Conservation (phyloP, 30 jellyfish, hydroid and myxozoan genomes). For the Cassiopea andromeda region DNA sequence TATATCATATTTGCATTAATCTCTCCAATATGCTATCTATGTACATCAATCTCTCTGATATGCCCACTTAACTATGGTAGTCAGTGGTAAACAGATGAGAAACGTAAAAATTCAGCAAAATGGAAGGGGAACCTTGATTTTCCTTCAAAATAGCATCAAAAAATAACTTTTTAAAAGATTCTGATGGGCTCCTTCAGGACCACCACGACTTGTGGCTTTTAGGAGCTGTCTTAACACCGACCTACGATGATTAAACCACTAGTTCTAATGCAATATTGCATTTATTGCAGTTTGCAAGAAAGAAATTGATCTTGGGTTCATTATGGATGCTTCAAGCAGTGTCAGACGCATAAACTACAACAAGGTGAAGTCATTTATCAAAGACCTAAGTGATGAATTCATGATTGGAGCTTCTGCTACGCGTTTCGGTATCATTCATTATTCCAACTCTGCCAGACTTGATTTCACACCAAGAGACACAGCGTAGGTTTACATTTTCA, state of each 20-base stretch:
- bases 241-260: neutral
- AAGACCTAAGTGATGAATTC: constrained; percentile 71
- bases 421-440: constrained; percentile 87
- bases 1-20: too few relatives aligned
- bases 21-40: too few relatives aligned
- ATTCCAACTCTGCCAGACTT: constrained; percentile 57
- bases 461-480: constrained; percentile 68
- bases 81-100: too few relatives aligned
- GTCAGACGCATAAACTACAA: constrained; percentile 73
- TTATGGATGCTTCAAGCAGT: constrained; percentile 92
- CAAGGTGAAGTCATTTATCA: constrained; percentile 73
- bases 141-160: too few relatives aligned
- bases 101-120: too few relatives aligned
- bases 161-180: too few relatives aligned
- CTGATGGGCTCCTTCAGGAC: too few relatives aligned
- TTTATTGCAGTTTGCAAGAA: constrained; percentile 70
- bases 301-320: constrained; percentile 84
- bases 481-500: neutral
- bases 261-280: neutral
- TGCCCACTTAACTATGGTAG: too few relatives aligned
- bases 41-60: too few relatives aligned
- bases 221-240: too few relatives aligned
- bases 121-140: too few relatives aligned
- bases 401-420: constrained; percentile 71
- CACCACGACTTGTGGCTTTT: too few relatives aligned